Conservation (phyloP, 2,888 invertebrate species). For the Lymantria dispar region DNA sequence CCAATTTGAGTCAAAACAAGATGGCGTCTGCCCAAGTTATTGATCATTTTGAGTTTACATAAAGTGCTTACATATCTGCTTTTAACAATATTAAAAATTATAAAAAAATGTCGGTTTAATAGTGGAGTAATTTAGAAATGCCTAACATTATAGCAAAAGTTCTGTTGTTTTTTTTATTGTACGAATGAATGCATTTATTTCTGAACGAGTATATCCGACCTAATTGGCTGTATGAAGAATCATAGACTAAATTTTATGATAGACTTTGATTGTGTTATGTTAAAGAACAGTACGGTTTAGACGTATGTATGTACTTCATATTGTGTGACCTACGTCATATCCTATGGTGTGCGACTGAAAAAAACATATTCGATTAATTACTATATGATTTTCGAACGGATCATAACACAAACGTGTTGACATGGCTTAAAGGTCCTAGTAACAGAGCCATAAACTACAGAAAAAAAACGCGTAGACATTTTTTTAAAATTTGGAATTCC, state of each 20-base stretch:
- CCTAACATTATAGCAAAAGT: too few species aligned
- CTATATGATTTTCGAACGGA: neutral
- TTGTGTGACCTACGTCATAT: neutral
- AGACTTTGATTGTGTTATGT: neutral
- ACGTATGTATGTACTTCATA: neutral
- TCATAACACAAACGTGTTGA: slow-evolving; percentile 2
- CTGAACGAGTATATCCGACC: neutral
- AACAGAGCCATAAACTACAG: too few species aligned
- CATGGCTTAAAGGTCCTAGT: too few species aligned
- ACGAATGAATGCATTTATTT: neutral
- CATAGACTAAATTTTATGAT: neutral
- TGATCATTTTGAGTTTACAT: too few species aligned
- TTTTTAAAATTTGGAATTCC: too few species aligned
- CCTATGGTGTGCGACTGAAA: slow-evolving; percentile 5
- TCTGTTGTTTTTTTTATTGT: neutral
- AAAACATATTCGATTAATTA: slow-evolving; percentile 5
- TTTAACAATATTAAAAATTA: too few species aligned
- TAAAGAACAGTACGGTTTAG: neutral
- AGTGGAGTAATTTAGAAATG: too few species aligned
- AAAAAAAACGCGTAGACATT: neutral
- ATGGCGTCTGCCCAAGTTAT: too few species aligned
- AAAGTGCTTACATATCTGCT: too few species aligned
- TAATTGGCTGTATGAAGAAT: neutral
- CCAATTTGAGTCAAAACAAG: too few species aligned
- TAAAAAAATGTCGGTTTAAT: too few species aligned